phyloP scores from a whole-genome alignment of 1,140 invertebrate species.

The Brachionus rotundiformis region DNA sequence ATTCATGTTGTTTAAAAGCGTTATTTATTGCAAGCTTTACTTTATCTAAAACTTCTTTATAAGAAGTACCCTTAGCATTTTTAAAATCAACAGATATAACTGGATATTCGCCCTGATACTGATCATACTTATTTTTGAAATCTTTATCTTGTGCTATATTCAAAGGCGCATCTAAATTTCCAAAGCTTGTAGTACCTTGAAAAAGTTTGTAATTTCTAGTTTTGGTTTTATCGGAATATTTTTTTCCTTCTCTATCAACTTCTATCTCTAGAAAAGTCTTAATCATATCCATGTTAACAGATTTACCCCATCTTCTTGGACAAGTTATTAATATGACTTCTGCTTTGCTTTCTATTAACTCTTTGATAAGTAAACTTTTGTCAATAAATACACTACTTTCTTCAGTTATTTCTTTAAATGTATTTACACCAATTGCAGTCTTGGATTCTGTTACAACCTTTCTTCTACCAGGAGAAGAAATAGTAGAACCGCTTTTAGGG shows the following conservation, averaged over 20 bases:
- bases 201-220: constrained; percentile 32
- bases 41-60: not conserved
- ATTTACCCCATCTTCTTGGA: constrained; percentile 27
- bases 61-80: constrained; percentile 24
- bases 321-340: constrained; percentile 33
- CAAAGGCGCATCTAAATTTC: not conserved
- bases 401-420: not conserved
- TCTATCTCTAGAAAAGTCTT: constrained; percentile 35
- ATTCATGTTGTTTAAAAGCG: constrained; percentile 17
- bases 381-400: constrained; percentile 34
- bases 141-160: constrained; percentile 35
- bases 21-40: constrained; percentile 35
- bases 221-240: constrained; percentile 40
- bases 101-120: constrained; percentile 32
- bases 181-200: not conserved
- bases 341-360: not conserved
- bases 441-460: constrained; percentile 4
- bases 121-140: not conserved
- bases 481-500: not conserved
- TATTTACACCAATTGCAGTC: constrained; percentile 10
- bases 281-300: constrained; percentile 44
- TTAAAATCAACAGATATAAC: constrained; percentile 27
- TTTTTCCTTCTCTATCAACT: constrained; percentile 27
- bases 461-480: not conserved
- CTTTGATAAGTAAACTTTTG: constrained; percentile 11